Conservation (phyloP, 2,888 invertebrate species). For the Xylota segnis region DNA sequence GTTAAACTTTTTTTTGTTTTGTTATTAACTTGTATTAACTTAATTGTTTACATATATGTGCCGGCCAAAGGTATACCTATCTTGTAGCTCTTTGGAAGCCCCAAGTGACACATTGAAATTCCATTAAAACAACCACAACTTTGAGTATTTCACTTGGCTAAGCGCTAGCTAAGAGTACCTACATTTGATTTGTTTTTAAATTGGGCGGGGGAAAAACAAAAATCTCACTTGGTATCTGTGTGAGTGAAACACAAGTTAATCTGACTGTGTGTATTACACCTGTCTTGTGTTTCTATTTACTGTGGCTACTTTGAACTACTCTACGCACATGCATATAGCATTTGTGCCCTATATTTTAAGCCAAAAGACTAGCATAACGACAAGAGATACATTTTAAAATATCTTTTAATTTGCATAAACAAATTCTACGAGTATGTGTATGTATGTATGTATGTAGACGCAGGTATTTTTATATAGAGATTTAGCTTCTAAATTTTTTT, state of each 20-base stretch:
- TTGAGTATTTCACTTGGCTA: conserved; percentile 5
- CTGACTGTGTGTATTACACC: conserved; percentile 21
- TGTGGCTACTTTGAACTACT: conserved; percentile 5
- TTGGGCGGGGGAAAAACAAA: neutral
- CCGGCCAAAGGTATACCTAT: neutral
- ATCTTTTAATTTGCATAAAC: conserved; percentile 39
- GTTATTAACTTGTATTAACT: neutral
- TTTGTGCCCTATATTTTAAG: conserved; percentile 45
- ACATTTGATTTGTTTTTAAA: conserved; percentile 26
- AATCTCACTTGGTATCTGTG: conserved; percentile 7
- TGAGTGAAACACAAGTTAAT: conserved; percentile 1
- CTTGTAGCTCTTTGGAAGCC: neutral
- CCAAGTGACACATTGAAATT: conserved; percentile 14
- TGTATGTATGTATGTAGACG: neutral
- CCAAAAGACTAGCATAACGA: conserved; percentile 12
- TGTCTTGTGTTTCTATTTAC: conserved; percentile 18
- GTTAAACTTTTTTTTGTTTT: conserved; percentile 19
- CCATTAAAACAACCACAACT: conserved; percentile 19
- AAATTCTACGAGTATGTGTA: neutral
- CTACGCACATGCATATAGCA: conserved; percentile 12
- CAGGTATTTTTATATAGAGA: neutral
- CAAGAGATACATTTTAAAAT: conserved; percentile 30
- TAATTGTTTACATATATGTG: conserved; percentile 21
- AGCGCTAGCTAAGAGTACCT: conserved; percentile 9
- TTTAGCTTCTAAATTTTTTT: too few species aligned